Conservation (phyloP, 1,140 invertebrate genomes). For the Limonius californicus region DNA sequence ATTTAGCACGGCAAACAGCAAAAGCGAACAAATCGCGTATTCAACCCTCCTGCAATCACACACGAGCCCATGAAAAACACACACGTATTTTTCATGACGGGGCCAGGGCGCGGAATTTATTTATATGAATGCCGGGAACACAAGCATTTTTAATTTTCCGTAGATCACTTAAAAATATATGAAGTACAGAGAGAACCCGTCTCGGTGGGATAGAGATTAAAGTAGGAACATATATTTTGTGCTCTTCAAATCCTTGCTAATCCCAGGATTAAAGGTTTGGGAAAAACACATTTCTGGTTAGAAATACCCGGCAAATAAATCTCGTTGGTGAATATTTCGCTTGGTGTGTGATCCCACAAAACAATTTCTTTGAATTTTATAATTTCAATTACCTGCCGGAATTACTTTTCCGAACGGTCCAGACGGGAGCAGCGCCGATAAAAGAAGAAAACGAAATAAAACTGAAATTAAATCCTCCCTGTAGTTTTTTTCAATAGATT, state of each 20-base stretch:
- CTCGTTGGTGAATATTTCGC: not conserved
- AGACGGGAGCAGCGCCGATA: not conserved
- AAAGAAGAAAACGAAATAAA: slow-evolving; percentile 13
- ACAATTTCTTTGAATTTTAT: not conserved
- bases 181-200: not conserved
- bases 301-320: not conserved
- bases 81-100: too few relatives aligned
- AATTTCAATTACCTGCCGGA: not conserved
- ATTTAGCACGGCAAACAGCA: too few relatives aligned
- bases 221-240: not conserved
- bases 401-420: not conserved
- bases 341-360: not conserved
- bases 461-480: slow-evolving; percentile 15
- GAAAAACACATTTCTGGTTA: slow-evolving; percentile 5
- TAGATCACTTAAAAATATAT: not conserved
- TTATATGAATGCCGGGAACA: not conserved
- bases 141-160: not conserved
- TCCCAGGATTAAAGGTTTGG: not conserved
- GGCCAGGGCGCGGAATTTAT: too few relatives aligned
- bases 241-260: not conserved
- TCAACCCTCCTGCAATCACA: too few relatives aligned
- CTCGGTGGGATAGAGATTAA: not conserved
- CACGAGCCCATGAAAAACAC: too few relatives aligned
- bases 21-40: too few relatives aligned
- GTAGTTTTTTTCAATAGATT: slow-evolving; percentile 14